These are phyloP conservation scores for Hypsopygia costalis DNA, from an alignment of 2,888 invertebrate species.

Conservation along the genomic window DNA sequence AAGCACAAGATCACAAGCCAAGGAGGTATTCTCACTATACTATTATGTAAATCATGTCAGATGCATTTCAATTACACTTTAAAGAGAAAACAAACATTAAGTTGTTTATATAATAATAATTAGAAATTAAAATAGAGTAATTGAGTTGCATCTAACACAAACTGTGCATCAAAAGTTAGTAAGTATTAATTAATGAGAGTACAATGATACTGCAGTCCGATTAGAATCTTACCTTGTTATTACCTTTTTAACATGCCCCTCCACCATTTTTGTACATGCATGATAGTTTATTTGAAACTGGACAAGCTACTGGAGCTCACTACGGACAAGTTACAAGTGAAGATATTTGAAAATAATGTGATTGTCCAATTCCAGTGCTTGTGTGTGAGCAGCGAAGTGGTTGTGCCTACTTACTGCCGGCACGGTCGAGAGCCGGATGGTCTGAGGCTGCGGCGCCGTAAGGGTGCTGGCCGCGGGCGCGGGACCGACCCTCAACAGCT, in stretches of 20 bases:
- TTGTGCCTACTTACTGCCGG: conserved; percentile 91
- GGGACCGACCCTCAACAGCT: conserved; percentile 93
- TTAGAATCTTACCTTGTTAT: conserved; percentile 59
- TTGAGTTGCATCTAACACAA: conserved; percentile 24
- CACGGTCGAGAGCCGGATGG: conserved; percentile 92
- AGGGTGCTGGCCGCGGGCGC: conserved; percentile 82
- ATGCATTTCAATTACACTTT: background rate
- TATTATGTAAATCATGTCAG: conserved; percentile 4
- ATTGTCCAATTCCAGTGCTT: conserved; percentile 35
- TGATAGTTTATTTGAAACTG: conserved; percentile 44
- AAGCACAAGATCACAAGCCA: background rate
- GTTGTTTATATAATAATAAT: too few relatives aligned
- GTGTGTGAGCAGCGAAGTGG: conserved; percentile 33
- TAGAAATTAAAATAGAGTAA: background rate
- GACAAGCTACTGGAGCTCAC: conserved; percentile 30
- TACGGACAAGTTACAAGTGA: background rate
- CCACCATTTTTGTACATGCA: conserved; percentile 63
- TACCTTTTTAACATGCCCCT: conserved; percentile 59
- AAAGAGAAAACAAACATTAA: too few relatives aligned
- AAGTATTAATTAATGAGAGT: conserved; percentile 33
- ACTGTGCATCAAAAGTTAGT: conserved; percentile 21
- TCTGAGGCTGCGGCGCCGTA: conserved; percentile 83
- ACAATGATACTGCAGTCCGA: conserved; percentile 30
- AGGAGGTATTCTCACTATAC: background rate
- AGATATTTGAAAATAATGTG: conserved; percentile 13